Evolutionary conservation across 2,888 invertebrate species (phyloP).

Genomic region (Achlya flavicornis): DNA sequence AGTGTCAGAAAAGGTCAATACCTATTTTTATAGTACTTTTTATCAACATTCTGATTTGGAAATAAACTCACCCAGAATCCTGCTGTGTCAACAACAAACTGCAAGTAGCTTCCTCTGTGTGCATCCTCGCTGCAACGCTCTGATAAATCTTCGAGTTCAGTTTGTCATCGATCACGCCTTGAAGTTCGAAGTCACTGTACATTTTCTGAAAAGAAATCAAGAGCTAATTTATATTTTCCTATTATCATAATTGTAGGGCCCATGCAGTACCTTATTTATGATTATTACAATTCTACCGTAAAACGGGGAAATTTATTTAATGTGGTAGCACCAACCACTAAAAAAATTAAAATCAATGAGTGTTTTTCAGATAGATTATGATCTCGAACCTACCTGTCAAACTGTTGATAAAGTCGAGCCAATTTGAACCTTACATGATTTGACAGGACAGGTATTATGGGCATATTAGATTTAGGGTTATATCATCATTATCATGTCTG

Average conservation of each 20-base stretch:
- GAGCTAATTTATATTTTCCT: background rate
- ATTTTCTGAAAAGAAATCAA: slow-evolving; percentile 89
- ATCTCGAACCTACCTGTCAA: too few species aligned
- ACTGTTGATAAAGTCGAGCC: too few species aligned
- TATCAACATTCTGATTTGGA: too few species aligned
- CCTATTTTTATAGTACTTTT: too few species aligned
- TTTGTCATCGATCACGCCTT: slow-evolving; percentile 99
- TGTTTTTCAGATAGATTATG: too few species aligned
- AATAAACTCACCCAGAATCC: slow-evolving; percentile 84
- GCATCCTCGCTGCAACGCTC: slow-evolving; percentile 95
- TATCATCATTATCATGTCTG: too few species aligned
- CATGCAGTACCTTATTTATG: too few species aligned
- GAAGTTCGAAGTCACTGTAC: slow-evolving; percentile 99
- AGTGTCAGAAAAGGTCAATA: too few species aligned
- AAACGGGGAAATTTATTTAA: background rate
- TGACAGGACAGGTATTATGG: too few species aligned
- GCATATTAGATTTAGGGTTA: too few species aligned
- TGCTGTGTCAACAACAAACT: slow-evolving; percentile 92
- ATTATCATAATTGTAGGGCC: background rate
- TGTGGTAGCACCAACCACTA: background rate
- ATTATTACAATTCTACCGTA: background rate
- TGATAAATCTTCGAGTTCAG: slow-evolving; percentile 98
- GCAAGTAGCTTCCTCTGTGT: slow-evolving; percentile 98
- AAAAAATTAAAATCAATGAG: too few species aligned
- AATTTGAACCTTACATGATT: too few species aligned